Conservation (phyloP, 2,888 invertebrate genomes). For the Drosophila anomalipes region DNA sequence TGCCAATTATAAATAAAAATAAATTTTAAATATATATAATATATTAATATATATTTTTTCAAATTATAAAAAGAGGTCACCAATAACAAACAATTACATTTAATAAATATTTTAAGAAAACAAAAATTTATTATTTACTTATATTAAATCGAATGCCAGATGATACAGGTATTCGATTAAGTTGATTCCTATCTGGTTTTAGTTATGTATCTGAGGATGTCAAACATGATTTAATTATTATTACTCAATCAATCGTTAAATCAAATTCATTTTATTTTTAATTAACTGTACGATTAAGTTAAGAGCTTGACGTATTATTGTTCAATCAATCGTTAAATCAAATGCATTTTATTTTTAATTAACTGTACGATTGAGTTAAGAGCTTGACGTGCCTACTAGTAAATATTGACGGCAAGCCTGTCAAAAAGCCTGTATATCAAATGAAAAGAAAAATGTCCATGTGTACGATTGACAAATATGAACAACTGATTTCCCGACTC, state of each 20-base stretch:
- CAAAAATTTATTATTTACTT: neutral
- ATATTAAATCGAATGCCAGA: neutral
- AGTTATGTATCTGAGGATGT: too few relatives aligned
- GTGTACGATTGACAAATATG: neutral
- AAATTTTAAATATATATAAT: neutral
- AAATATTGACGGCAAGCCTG: neutral
- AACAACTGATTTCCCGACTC: constrained; percentile 2
- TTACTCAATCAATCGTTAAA: neutral
- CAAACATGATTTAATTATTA: neutral
- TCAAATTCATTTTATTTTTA: neutral
- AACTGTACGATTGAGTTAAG: neutral
- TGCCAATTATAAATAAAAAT: neutral
- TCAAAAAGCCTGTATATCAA: neutral
- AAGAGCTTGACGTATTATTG: neutral
- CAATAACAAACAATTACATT: neutral
- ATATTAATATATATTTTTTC: neutral
- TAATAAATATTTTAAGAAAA: neutral
- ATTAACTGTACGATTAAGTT: neutral
- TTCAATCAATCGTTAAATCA: neutral
- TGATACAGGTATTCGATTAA: neutral
- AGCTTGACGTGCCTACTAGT: neutral
- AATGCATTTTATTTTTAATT: neutral
- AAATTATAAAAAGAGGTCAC: neutral
- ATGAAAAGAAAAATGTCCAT: neutral
- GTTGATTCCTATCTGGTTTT: neutral